A percentile compares a stretch with the other conserved stretches of the same genome.
Conservation (phyloP, 2,888 invertebrate genomes). For the Rhagophthalmus giganteus region DNA sequence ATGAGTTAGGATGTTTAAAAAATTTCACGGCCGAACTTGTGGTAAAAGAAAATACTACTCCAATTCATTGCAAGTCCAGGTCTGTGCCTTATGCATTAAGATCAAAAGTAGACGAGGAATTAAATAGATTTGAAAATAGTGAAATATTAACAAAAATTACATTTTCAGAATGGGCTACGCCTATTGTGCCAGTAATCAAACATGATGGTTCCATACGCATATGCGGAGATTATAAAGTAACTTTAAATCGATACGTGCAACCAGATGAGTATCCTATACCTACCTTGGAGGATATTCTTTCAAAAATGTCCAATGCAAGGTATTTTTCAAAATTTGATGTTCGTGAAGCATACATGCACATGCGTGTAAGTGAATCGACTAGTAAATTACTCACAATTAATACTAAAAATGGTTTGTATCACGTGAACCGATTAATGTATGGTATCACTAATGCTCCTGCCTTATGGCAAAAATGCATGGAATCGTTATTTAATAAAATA, state of each 20-base stretch:
- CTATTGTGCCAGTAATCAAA: too few species aligned
- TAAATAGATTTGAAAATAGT: not conserved
- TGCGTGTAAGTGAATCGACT: not conserved
- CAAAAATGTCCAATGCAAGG: too few species aligned
- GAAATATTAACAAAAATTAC: not conserved
- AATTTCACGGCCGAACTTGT: not conserved
- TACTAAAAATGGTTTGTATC: not conserved
- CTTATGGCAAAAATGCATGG: not conserved
- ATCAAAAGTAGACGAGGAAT: not conserved
- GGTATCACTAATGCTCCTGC: not conserved
- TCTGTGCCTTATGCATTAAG: not conserved
- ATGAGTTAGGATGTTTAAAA: slow-evolving; percentile 1
- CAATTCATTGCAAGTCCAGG: not conserved
- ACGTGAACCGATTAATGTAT: not conserved
- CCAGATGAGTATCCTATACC: too few species aligned
- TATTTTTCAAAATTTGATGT: too few species aligned
- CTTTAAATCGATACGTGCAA: not conserved
- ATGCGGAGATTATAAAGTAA: not conserved
- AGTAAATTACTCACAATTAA: not conserved
- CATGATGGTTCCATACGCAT: not conserved
- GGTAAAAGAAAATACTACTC: not conserved
- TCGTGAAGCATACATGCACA: not conserved
- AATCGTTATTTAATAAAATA: not conserved
- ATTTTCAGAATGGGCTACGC: not conserved
- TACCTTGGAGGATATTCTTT: not conserved